phyloP scores from a whole-genome alignment of 2,797 vertebrate species.

The Eospalax fontanierii region DNA sequence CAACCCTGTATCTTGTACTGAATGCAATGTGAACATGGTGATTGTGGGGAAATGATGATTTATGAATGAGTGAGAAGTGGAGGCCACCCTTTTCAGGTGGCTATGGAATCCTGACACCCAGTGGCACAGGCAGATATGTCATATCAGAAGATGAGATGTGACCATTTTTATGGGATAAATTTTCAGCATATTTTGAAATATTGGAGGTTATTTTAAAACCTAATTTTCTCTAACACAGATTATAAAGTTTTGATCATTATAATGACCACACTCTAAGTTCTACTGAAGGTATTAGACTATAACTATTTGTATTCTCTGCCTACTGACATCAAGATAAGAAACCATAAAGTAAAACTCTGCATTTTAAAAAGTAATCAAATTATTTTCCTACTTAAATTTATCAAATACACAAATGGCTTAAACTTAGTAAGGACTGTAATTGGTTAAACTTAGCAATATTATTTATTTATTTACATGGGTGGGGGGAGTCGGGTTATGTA shows the following conservation, averaged over 20 bases:
- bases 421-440: neutral
- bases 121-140: neutral
- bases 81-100: neutral
- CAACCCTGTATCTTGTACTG: neutral
- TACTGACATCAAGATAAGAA: conserved; percentile 7
- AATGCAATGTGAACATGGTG: conserved; percentile 41
- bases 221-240: neutral
- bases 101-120: neutral
- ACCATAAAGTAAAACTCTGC: neutral
- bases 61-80: neutral
- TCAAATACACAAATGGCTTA: conserved; percentile 14
- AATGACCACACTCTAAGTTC: conserved; percentile 31
- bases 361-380: conserved; percentile 12
- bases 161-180: conserved; percentile 24
- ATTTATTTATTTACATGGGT: neutral
- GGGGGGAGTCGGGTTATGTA: neutral
- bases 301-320: neutral
- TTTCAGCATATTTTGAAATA: conserved; percentile 65
- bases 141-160: neutral
- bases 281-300: conserved; percentile 1
- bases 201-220: conserved; percentile 32
- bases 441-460: conserved; percentile 46
- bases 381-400: neutral
- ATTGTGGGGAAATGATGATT: conserved; percentile 34
- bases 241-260: conserved; percentile 16